phyloP scores from a whole-genome alignment of 1,140 invertebrate species.

The Hylyphantes graminicola region DNA sequence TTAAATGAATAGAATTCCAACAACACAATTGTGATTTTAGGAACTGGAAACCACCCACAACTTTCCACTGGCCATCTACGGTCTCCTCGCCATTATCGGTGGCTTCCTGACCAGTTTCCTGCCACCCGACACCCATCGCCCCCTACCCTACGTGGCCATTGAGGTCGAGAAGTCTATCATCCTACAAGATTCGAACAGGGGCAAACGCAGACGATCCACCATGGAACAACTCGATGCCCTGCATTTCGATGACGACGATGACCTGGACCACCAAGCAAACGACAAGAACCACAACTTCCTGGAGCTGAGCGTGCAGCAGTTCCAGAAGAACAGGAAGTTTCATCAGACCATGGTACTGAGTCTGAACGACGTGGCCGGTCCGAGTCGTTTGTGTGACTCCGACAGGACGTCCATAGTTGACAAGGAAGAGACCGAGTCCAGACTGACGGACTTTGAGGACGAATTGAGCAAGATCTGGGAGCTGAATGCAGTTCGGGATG shows the following conservation, averaged over 20 bases:
- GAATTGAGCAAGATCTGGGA: constrained; percentile 56
- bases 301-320: constrained; percentile 27
- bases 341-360: background rate
- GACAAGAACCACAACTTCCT: constrained; percentile 32
- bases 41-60: constrained; percentile 37
- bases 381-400: background rate
- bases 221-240: background rate
- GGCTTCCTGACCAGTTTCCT: constrained; percentile 59
- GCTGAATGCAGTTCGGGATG: constrained; percentile 5
- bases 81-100: constrained; percentile 58
- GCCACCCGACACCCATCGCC: constrained; percentile 47
- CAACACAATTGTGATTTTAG: constrained; percentile 6
- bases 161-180: constrained; percentile 56
- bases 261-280: constrained; percentile 25
- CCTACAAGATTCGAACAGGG: background rate
- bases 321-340: background rate
- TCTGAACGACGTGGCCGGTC: constrained; percentile 10
- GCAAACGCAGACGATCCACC: background rate
- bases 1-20: too few species aligned
- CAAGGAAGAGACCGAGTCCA: constrained; percentile 40
- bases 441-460: constrained; percentile 54
- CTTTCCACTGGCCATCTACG: constrained; percentile 55
- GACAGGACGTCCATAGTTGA: background rate
- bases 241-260: background rate
- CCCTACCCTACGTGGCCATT: constrained; percentile 59